Base-by-base conservation (phyloP, 1,140 invertebrate genomes). In the Nasonia longicornis region DNA sequence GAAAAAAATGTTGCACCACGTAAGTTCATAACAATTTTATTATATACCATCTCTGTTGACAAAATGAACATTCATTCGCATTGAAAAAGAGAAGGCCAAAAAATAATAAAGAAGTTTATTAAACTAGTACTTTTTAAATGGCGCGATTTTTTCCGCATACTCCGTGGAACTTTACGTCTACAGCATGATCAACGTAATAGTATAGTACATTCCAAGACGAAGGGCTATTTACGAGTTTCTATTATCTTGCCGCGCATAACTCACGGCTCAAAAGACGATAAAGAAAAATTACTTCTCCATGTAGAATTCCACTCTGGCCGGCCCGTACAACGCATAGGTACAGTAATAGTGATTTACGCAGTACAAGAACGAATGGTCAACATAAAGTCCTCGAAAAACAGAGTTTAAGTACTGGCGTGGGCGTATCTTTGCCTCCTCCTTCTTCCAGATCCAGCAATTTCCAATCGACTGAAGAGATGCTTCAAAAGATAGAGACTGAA, bases 181-280 rank as follows among this genome's bases (percentile, higher is more conserved):
- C 8, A 58, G 29, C 31, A 29, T 31, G 16, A n/a, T 75, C 26
- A 58, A 75, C 42, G 63, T 64, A 58, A 35, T 35, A 35, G 22
- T 80, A 83, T 85, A 83, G 84, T 84, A 77, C 38, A 83, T 83
- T 82, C 73, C 69, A 26, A n/a, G 22, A 45, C 3, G 16, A 74
- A 66, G 14, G 22, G 42, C 22, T 69, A 22, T 52, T n/a, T 31
- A 77, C 10, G 8, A 16, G 22, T 29, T 58, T 76, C n/a, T 26
- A 66, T 6, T 67, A 74, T 31, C 52, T 69, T 69, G 2, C 38
- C 14, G 45, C 12, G 12, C 22, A 70, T 22, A 11, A 66, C 11
- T 22, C 7, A 35, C 31, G 3, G 31, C 31, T 35, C 20, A 26
- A 66, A 6, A 26, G 22, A 66, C 20, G 22, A 22, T 66, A 66